Evolutionary conservation across 1,140 invertebrate genomes (phyloP), one percentile per base, ranked within the genome.

Genomic region (Drosophila insularis): DNA sequence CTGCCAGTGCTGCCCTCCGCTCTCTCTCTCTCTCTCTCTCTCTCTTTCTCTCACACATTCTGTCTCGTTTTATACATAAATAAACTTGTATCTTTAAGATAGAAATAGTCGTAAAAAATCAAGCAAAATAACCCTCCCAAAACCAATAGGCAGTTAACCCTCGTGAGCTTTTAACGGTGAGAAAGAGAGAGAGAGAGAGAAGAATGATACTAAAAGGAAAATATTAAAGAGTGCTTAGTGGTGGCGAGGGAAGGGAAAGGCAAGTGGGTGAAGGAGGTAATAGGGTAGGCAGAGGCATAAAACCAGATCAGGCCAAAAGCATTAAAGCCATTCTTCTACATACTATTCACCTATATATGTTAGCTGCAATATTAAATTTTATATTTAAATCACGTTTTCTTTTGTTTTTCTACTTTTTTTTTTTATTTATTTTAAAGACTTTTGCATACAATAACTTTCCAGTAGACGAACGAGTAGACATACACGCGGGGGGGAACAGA

Each of bases 61-160:
- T 46, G 14, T 46, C 43, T 71, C 59, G 43, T 61, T 68, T 72
- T 78, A 72, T 56, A 67, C 82, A 89, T 86, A 86, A 86, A 86
- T 86, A 86, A 87, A 87, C 79, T 79, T 87, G 82, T 81, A 89
- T 86, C 82, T 86, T 82, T 74, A 79, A 86, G 82, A 86, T 86
- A 82, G 79, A 82, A 87, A 71, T 70, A 86, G 82, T 87, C 82
- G 79, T 86, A 86, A 86, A 86, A 85, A 79, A 81, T 87, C 81
- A 74, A 50, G 78, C 81, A 80, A 56, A 85, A 85, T 85, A 79
- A 85, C 66, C 79, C 68, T 50, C 43, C 75, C 68, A 71, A 65
- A 56, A 35, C 68, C 66, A 21, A 63, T 14, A 56, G 60, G 65
- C 56, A 80, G 39, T 71, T 68, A 72, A 82, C 78, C 72, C 67